phyloP scores from a whole-genome alignment of 2,113 vertebrate species.

The Hypomesus transpacificus region DNA sequence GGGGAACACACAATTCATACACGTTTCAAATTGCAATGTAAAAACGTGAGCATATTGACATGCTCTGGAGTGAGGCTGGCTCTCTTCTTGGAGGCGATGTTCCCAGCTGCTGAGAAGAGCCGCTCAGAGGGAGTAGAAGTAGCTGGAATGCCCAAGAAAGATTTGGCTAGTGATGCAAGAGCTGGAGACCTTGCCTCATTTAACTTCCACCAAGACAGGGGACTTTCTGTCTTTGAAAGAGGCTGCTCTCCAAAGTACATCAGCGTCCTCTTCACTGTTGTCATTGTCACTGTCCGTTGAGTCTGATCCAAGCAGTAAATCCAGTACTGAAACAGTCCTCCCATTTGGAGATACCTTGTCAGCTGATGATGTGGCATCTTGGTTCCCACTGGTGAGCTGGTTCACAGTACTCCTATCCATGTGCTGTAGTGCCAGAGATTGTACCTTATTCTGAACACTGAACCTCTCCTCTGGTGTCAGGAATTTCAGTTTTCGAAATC shows the following conservation, averaged over 20 bases:
- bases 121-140: conserved; percentile 8
- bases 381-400: not conserved
- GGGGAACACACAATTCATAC: not conserved
- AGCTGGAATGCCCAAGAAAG: not conserved
- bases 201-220: conserved; percentile 7
- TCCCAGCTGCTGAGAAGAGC: conserved; percentile 14
- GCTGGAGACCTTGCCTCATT: conserved; percentile 1
- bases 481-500: conserved; percentile 11
- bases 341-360: not conserved
- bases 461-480: conserved; percentile 6
- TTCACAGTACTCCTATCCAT: not conserved
- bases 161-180: not conserved
- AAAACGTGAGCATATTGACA: conserved; percentile 3
- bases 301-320: too few relatives aligned
- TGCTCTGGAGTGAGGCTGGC: conserved; percentile 10
- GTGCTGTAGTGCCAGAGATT: not conserved
- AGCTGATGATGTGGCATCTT: not conserved
- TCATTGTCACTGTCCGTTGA: too few relatives aligned
- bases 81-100: conserved; percentile 14
- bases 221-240: not conserved
- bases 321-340: too few relatives aligned
- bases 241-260: conserved; percentile 9
- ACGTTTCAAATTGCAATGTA: not conserved
- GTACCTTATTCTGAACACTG: conserved; percentile 6
- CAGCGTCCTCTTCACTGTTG: not conserved